Conservation (phyloP, 2,888 invertebrate species). For the Euplagia quadripunctaria region DNA sequence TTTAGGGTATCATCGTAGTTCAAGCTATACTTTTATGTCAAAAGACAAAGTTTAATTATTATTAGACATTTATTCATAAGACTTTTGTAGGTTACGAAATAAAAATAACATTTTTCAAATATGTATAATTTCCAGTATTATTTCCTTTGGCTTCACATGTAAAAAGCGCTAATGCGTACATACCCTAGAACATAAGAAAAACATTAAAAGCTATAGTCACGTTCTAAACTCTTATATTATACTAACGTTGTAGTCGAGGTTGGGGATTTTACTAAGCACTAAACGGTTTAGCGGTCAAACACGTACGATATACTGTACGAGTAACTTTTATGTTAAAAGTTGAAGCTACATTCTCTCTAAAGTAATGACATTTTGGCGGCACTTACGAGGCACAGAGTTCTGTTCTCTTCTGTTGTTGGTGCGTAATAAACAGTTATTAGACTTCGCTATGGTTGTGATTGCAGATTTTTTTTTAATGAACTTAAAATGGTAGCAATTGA, state of each 20-base stretch:
- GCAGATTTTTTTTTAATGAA: background rate
- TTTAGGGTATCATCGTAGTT: background rate
- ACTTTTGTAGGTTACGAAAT: background rate
- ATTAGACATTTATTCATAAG: background rate
- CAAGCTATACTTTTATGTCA: slow-evolving; percentile 5
- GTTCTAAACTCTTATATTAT: slow-evolving; percentile 31
- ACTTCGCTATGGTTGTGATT: background rate
- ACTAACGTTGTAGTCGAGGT: slow-evolving; percentile 36
- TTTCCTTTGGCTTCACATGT: background rate
- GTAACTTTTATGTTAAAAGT: slow-evolving; percentile 53
- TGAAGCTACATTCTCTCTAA: slow-evolving; percentile 28
- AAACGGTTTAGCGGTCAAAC: slow-evolving; percentile 48
- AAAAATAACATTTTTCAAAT: background rate
- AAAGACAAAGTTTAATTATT: background rate
- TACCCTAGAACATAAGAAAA: slow-evolving; percentile 1
- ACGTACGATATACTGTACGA: slow-evolving; percentile 40
- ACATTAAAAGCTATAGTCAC: slow-evolving; percentile 24
- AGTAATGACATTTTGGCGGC: slow-evolving; percentile 45
- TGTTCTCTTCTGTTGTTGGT: slow-evolving; percentile 9
- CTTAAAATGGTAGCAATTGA: background rate
- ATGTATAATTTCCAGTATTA: background rate
- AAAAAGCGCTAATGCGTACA: background rate
- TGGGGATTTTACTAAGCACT: slow-evolving; percentile 41
- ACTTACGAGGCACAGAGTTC: slow-evolving; percentile 25
- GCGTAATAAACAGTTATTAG: slow-evolving; percentile 24